phyloP scores from a whole-genome alignment of 2,113 vertebrate genomes.

The Epinephelus moara region DNA sequence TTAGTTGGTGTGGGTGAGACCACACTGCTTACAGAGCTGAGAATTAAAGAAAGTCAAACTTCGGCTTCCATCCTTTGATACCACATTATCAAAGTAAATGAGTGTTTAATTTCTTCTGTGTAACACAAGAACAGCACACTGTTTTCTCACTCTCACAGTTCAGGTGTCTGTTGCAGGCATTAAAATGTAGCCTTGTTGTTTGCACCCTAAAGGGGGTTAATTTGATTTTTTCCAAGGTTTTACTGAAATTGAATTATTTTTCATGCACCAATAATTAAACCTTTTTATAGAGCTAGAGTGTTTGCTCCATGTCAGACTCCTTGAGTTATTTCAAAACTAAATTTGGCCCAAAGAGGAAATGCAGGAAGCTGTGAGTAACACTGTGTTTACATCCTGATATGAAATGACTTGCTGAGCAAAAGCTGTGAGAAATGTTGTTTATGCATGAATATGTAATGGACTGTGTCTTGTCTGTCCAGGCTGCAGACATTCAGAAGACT shows the following conservation, averaged over 20 bases:
- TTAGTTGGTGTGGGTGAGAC: conserved; percentile 58
- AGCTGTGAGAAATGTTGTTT: conserved; percentile 25
- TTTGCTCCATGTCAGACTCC: not conserved
- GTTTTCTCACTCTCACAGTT: conserved; percentile 1
- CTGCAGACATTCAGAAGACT: not conserved
- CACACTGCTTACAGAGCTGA: conserved; percentile 22
- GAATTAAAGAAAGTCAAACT: conserved; percentile 15
- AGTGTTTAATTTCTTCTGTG: conserved; percentile 32
- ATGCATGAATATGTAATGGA: conserved; percentile 21
- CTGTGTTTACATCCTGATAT: not conserved
- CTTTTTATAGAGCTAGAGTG: not conserved
- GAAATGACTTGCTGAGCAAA: conserved; percentile 26
- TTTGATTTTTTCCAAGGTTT: conserved; percentile 26
- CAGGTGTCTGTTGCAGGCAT: not conserved
- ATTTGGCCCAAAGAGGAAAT: not conserved
- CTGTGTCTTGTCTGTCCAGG: not conserved
- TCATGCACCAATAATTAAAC: conserved; percentile 7
- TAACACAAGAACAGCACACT: not conserved
- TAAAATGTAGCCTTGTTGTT: conserved; percentile 3
- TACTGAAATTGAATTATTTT: conserved; percentile 34
- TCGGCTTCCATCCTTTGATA: conserved; percentile 20
- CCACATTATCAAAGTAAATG: conserved; percentile 32
- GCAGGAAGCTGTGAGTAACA: not conserved
- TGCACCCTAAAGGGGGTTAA: not conserved
- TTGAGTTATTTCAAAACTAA: not conserved